Conservation (phyloP, 1,140 invertebrate genomes). For the Pogonus chalceus region DNA sequence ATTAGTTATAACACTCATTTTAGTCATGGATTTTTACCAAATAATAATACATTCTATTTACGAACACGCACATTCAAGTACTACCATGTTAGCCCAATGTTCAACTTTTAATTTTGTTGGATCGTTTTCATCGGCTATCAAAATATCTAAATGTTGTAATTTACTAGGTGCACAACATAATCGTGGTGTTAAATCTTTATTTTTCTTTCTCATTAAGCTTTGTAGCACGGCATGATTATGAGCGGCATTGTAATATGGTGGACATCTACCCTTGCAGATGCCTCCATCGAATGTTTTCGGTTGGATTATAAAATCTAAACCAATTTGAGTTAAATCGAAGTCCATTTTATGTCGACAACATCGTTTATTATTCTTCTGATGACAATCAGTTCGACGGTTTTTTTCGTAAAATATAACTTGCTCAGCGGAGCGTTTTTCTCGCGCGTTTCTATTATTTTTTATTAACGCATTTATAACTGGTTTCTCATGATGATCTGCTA, state of each 20-base stretch:
- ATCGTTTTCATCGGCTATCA: slow-evolving; percentile 54
- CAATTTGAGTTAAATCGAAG: slow-evolving; percentile 55
- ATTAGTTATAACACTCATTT: background rate
- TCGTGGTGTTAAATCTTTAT: slow-evolving; percentile 45
- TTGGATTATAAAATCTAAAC: slow-evolving; percentile 58
- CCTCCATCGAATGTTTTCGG: slow-evolving; percentile 63
- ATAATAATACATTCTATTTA: slow-evolving; percentile 29
- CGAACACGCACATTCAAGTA: slow-evolving; percentile 64
- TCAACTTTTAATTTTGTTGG: slow-evolving; percentile 53
- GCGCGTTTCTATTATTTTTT: slow-evolving; percentile 12
- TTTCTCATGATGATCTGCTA: slow-evolving; percentile 38
- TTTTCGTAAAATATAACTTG: slow-evolving; percentile 33
- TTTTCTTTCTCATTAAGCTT: slow-evolving; percentile 53
- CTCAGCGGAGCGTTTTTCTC: slow-evolving; percentile 24
- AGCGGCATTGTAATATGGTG: slow-evolving; percentile 55
- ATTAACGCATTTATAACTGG: slow-evolving; percentile 8
- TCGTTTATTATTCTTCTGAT: slow-evolving; percentile 37
- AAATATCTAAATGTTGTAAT: slow-evolving; percentile 53
- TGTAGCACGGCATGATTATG: slow-evolving; percentile 64
- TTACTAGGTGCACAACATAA: slow-evolving; percentile 65
- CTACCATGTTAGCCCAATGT: slow-evolving; percentile 60
- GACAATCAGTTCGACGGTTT: slow-evolving; percentile 38
- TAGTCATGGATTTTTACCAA: background rate
- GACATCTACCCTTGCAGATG: slow-evolving; percentile 61
- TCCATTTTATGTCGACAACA: slow-evolving; percentile 57